Conservation (phyloP, 2,888 invertebrate genomes). For the Agrotis puta region DNA sequence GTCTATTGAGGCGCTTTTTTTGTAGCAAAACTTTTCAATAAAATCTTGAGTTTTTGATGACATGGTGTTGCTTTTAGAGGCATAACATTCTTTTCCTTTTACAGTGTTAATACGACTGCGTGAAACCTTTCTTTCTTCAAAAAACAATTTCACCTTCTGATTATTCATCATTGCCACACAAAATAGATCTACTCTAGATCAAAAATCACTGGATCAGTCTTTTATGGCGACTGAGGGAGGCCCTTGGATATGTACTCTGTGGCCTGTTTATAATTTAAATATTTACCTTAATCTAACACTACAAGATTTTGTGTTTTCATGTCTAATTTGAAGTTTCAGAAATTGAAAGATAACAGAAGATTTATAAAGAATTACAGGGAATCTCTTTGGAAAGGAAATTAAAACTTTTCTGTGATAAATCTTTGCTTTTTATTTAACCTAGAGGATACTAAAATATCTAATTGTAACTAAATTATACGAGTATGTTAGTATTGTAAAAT, state of each 20-base stretch:
- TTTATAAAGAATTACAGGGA: background rate
- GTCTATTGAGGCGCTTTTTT: slow-evolving; percentile 73
- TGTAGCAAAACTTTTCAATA: slow-evolving; percentile 77
- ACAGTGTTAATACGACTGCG: background rate
- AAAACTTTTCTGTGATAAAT: background rate
- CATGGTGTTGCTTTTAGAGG: slow-evolving; percentile 55
- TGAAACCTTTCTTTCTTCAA: background rate
- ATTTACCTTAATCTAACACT: background rate
- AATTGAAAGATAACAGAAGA: slow-evolving; percentile 8
- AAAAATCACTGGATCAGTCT: background rate
- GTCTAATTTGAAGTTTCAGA: slow-evolving; percentile 27
- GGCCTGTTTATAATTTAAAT: background rate
- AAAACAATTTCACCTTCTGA: slow-evolving; percentile 10
- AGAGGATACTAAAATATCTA: background rate
- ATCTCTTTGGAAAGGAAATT: background rate
- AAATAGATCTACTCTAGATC: background rate
- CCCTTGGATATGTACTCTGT: background rate
- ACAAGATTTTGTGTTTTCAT: slow-evolving; percentile 27
- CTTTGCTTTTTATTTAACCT: background rate
- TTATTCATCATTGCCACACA: background rate
- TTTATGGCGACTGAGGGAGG: background rate
- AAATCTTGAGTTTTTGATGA: slow-evolving; percentile 72
- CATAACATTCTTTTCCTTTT: slow-evolving; percentile 15
- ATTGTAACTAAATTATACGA: too few relatives aligned
- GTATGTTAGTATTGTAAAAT: too few relatives aligned